These are phyloP conservation scores for Acleris cristana DNA, from an alignment of 2,888 invertebrate species.

Conservation along the genomic window DNA sequence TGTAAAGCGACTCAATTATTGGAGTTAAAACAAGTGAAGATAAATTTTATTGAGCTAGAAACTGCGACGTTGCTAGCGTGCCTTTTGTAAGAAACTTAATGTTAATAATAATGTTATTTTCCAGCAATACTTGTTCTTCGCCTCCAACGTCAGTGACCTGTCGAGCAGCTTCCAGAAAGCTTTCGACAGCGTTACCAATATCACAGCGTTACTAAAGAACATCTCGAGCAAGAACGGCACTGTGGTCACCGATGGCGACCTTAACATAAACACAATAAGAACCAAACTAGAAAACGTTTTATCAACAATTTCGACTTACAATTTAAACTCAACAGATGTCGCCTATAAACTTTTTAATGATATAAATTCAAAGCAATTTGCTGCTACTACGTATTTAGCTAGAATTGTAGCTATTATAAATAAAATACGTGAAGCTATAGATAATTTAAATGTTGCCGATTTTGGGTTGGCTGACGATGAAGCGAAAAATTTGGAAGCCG, in stretches of 20 bases:
- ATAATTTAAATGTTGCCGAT: slow-evolving; percentile 49
- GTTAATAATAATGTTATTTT: slow-evolving; percentile 41
- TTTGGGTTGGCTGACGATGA: slow-evolving; percentile 50
- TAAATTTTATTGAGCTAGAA: too few species aligned
- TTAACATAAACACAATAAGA: slow-evolving; percentile 54
- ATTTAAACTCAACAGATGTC: slow-evolving; percentile 55
- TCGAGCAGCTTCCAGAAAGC: slow-evolving; percentile 64
- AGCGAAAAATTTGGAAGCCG: slow-evolving; percentile 49
- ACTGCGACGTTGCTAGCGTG: too few species aligned
- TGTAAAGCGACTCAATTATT: too few species aligned
- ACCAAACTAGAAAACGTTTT: slow-evolving; percentile 58
- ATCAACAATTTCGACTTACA: slow-evolving; percentile 59
- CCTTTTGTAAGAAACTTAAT: too few species aligned
- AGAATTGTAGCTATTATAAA: slow-evolving; percentile 63
- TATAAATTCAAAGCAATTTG: slow-evolving; percentile 62
- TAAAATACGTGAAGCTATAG: slow-evolving; percentile 56
- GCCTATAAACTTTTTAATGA: slow-evolving; percentile 61
- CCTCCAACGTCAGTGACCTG: slow-evolving; percentile 55
- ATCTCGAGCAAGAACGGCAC: slow-evolving; percentile 55
- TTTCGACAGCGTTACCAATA: slow-evolving; percentile 54
- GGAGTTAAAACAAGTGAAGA: too few species aligned
- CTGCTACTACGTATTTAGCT: slow-evolving; percentile 62
- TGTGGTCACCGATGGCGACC: slow-evolving; percentile 46
- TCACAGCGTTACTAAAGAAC: slow-evolving; percentile 53
- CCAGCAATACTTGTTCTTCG: slow-evolving; percentile 75